Evolutionary conservation across 2,113 vertebrate genomes (phyloP).

Genomic region (Myxocyprinus asiaticus): DNA sequence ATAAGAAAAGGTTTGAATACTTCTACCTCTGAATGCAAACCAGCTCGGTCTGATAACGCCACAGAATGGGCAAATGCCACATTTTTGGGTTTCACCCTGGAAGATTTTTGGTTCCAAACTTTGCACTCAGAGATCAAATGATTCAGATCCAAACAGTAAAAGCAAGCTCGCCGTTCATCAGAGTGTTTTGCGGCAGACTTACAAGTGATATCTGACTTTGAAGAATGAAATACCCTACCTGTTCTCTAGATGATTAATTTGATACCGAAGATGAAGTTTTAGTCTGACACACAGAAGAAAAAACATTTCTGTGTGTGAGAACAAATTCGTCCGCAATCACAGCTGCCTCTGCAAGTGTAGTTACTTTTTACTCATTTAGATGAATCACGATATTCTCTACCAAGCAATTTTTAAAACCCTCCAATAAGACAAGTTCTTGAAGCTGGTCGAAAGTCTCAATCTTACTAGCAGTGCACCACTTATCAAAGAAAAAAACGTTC

Average conservation of each 20-base stretch:
- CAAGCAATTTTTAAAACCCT: slow-evolving; percentile 34
- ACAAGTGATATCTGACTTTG: no score
- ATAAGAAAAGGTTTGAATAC: background rate
- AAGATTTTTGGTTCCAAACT: background rate
- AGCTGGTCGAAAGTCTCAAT: background rate
- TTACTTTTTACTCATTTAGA: slow-evolving; percentile 8
- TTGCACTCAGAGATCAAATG: background rate
- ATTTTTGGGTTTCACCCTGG: background rate
- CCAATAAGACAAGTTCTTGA: slow-evolving; percentile 14
- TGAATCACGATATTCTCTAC: background rate
- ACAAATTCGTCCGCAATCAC: background rate
- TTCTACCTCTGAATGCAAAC: no score
- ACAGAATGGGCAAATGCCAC: background rate
- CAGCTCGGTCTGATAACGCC: no score
- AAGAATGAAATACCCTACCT: background rate
- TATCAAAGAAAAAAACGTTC: slow-evolving; percentile 15
- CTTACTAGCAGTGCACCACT: slow-evolving; percentile 13
- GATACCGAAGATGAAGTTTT: background rate
- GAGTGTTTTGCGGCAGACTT: background rate
- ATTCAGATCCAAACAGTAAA: background rate
- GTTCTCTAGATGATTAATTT: no score
- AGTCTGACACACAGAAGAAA: background rate
- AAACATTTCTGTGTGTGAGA: background rate
- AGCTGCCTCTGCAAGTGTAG: background rate
- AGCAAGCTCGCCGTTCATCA: background rate